Base-by-base conservation (phyloP, 2,888 invertebrate species). In the Thereva unica region DNA sequence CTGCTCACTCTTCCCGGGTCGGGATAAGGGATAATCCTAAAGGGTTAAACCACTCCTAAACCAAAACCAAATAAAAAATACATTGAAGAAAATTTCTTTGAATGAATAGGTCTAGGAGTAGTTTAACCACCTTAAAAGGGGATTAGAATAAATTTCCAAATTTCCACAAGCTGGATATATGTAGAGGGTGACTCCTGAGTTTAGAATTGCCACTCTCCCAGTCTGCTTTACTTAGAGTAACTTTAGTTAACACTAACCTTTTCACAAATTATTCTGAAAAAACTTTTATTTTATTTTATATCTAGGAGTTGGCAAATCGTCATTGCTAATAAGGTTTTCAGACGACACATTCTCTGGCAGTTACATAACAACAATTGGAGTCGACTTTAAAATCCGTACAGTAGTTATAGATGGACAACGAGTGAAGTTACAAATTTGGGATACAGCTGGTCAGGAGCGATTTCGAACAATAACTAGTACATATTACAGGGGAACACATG, bases 401-500 rank as follows among this genome's bases (percentile, higher is more conserved):
- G 90, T 99, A 75, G 91, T 90, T 78, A 87, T 95, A 75, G 92
- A 94, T 76, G 94, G 94, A 68, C 90, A 93, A 78, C 87, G 91
- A 78, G 94, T 95, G 57, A 96, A 96, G 82, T 84, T 96, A 72
- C 95, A 96, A 83, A 98, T 99, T 78, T 98, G 98, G 97, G 97
- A 97, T 83, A 97, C 97, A 42, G 96, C 97, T 67, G 97, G 97
- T 1, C 97, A 97, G 83, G 97, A 97, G 82, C 85, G 97, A 76
- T 97, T 97, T 83, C 86, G 98, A 77, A 99, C 99, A 68, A 99
- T 99, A 76, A 99, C 99, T 67, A 97, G 98, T 80, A 99, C 98
- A 70, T 95, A 99, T 82, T 99, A 99, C 81, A 86, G 99, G 78
- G 99, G 99, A 66, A 99, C 99, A 55, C 98, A 99, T 82, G 99